Evolutionary conservation across 2,113 vertebrate genomes (phyloP).

Genomic region (Phylloscopus trochilus): DNA sequence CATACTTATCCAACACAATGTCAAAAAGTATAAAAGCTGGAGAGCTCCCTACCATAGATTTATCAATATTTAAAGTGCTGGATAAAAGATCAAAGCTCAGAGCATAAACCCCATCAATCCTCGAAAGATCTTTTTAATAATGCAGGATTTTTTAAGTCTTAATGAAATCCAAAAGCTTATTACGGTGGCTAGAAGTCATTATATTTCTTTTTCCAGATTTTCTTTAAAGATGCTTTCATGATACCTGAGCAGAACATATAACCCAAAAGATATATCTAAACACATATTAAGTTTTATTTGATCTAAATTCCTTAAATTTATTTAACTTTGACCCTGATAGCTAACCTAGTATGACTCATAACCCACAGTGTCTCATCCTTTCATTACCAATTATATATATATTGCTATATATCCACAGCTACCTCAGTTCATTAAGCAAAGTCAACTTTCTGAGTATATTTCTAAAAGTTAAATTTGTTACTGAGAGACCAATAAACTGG

Average conservation of each 20-base stretch:
- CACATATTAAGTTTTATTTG: neutral
- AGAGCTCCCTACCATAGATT: neutral
- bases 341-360: neutral
- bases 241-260: neutral
- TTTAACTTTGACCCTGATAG: neutral
- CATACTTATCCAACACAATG: neutral
- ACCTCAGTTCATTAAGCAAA: neutral
- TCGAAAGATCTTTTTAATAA: conserved; percentile 22
- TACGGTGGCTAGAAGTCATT: neutral
- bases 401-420: neutral
- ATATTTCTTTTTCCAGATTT: neutral
- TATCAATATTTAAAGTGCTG: neutral
- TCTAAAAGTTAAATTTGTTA: neutral
- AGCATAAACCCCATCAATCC: conserved; percentile 14
- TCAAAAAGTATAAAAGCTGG: neutral
- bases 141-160: neutral
- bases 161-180: neutral
- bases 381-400: neutral
- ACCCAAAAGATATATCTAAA: neutral
- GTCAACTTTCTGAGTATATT: neutral
- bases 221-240: neutral
- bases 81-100: conserved; percentile 29
- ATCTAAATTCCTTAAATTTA: neutral
- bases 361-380: neutral
- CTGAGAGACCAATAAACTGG: neutral